phyloP scores from a whole-genome alignment of 2,113 vertebrate species.

The Cathartes aura region DNA sequence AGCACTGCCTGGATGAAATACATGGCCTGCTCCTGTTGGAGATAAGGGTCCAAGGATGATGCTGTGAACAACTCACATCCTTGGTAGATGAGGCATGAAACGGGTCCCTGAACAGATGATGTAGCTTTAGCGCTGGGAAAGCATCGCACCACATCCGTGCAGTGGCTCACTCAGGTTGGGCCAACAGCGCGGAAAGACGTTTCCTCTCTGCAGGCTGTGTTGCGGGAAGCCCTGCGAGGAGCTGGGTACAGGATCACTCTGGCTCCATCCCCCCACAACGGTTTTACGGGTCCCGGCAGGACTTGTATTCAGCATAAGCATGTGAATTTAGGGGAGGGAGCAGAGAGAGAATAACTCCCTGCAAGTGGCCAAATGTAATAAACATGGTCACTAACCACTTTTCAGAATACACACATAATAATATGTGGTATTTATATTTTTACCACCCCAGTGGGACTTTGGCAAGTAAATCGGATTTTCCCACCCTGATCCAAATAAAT shows the following conservation, averaged over 20 bases:
- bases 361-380: neutral
- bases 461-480: neutral
- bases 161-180: neutral
- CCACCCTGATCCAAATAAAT: neutral
- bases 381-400: neutral
- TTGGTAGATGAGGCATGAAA: fast-evolving
- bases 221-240: neutral
- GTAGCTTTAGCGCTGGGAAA: neutral
- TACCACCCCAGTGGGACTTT: neutral
- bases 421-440: neutral
- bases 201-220: neutral
- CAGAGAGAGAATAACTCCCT: neutral
- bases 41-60: fast-evolving
- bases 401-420: neutral
- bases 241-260: neutral
- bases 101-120: neutral
- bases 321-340: neutral
- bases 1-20: neutral
- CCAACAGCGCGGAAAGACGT: neutral
- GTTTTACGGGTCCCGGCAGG: neutral
- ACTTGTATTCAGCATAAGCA: neutral
- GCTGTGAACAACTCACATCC: neutral
- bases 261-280: neutral
- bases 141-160: neutral
- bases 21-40: neutral